phyloP scores from a whole-genome alignment of 2,113 vertebrate species.

The Charadrius vociferus region DNA sequence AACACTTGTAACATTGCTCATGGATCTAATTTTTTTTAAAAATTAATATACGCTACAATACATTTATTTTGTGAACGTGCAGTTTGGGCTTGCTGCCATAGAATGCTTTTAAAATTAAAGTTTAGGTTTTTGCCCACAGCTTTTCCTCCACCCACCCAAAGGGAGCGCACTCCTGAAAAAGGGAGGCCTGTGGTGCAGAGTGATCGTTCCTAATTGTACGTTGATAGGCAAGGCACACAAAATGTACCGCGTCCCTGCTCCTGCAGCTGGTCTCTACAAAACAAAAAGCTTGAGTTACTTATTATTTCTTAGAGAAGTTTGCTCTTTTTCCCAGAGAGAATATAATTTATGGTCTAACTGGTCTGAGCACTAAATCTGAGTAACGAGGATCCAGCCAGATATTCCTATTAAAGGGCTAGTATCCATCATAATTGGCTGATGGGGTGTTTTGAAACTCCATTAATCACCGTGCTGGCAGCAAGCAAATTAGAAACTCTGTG shows the following conservation, averaged over 20 bases:
- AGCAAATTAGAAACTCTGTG: constrained; percentile 15
- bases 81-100: rapidly evolving
- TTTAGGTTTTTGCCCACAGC: background rate
- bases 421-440: constrained; percentile 49
- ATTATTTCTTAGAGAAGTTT: constrained; percentile 22
- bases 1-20: background rate
- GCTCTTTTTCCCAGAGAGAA: constrained; percentile 13
- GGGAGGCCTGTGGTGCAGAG: background rate
- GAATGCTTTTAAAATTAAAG: background rate
- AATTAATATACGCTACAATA: background rate
- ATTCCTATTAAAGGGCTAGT: constrained; percentile 39
- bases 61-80: background rate
- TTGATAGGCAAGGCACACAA: background rate
- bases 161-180: background rate
- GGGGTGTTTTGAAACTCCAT: constrained; percentile 36
- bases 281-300: background rate
- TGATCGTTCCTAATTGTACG: background rate
- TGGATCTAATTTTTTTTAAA: background rate
- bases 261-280: background rate
- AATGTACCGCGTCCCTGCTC: background rate
- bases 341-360: constrained; percentile 32
- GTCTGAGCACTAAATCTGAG: background rate
- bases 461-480: constrained; percentile 25
- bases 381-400: constrained; percentile 4
- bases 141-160: background rate